Evolutionary conservation across 2,797 vertebrate species (phyloP).

Genomic region (Psittacula echo): DNA sequence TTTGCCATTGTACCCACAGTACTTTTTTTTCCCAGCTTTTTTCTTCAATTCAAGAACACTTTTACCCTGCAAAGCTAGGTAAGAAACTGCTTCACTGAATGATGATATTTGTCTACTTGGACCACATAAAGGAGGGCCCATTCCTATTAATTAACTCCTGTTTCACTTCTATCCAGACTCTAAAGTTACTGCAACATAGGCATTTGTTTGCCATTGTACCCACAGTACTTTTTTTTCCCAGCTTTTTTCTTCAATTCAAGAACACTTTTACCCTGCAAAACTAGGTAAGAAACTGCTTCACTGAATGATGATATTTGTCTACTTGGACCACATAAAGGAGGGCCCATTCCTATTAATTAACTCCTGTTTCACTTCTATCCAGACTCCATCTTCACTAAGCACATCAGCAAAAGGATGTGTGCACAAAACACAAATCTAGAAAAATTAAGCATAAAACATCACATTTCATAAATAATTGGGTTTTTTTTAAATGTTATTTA

Average conservation of each 20-base stretch:
- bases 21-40: neutral
- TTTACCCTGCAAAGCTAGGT: neutral
- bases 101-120: neutral
- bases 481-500: neutral
- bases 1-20: neutral
- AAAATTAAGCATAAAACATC: conserved; percentile 34
- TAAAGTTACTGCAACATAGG: neutral
- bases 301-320: neutral
- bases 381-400: neutral
- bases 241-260: neutral
- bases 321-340: neutral
- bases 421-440: conserved; percentile 73
- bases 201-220: neutral
- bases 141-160: neutral
- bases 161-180: neutral
- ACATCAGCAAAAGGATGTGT: neutral
- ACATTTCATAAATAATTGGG: neutral
- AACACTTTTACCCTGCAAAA: neutral
- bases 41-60: neutral
- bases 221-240: neutral
- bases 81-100: neutral
- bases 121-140: neutral
- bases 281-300: neutral
- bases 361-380: neutral
- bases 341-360: neutral